These are phyloP conservation scores for Polyommatus iphigenia DNA, from an alignment of 2,888 invertebrate genomes.

Conservation along the genomic window DNA sequence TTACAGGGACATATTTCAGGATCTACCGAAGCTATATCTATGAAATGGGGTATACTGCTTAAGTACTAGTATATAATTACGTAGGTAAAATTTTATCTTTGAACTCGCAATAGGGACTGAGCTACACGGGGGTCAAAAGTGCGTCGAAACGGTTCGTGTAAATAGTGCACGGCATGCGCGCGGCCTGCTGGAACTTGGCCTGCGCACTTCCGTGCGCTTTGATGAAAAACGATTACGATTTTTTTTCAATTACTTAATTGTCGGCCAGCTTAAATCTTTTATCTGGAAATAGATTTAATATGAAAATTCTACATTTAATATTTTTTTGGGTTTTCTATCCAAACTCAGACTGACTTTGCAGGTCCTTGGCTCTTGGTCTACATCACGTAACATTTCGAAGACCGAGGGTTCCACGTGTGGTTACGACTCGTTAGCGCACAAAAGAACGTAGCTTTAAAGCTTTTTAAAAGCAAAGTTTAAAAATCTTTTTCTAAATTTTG, in stretches of 20 bases:
- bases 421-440: constrained; percentile 24
- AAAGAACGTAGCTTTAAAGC: constrained; percentile 19
- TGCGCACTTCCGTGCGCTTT: too few species aligned
- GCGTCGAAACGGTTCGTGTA: too few species aligned
- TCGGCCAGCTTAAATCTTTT: not conserved
- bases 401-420: constrained; percentile 21
- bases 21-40: too few species aligned
- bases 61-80: too few species aligned
- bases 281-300: not conserved
- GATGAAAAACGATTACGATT: not conserved
- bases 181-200: too few species aligned
- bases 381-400: constrained; percentile 18
- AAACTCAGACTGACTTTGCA: not conserved
- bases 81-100: too few species aligned
- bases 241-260: not conserved
- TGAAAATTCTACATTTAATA: too few species aligned
- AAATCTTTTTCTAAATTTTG: not conserved
- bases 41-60: too few species aligned
- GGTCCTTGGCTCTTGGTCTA: not conserved
- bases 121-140: too few species aligned
- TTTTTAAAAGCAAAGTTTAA: constrained; percentile 15
- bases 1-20: too few species aligned
- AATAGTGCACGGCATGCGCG: too few species aligned
- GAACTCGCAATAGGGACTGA: too few species aligned
- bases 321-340: not conserved